A percentile compares a stretch with the other conserved stretches of the same genome.
Conservation (phyloP, 2,113 vertebrate species). For the Typhlomys cinereus region DNA sequence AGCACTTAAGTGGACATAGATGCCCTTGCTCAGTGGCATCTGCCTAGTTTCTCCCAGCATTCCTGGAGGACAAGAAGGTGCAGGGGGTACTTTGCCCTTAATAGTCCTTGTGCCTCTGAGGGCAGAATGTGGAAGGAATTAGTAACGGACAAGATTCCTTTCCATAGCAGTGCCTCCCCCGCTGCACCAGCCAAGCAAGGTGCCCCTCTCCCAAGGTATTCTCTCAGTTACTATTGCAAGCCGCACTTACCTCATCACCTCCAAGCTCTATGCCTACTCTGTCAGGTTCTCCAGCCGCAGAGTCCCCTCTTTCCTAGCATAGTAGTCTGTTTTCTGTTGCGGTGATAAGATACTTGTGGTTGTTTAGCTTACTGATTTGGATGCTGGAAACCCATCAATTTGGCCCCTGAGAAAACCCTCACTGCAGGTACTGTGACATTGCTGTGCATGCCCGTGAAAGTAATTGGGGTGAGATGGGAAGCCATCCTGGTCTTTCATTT, state of each 20-base stretch:
- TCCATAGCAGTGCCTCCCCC: background rate
- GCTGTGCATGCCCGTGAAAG: background rate
- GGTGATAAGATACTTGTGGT: background rate
- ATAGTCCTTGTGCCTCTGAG: background rate
- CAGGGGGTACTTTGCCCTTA: background rate
- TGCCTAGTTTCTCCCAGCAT: background rate
- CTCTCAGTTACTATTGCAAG: background rate
- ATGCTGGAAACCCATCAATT: background rate
- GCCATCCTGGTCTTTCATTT: background rate
- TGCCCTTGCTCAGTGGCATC: background rate
- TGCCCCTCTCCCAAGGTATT: background rate
- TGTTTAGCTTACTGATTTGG: background rate
- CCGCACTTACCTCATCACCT: background rate
- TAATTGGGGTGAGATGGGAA: background rate
- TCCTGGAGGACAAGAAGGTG: background rate
- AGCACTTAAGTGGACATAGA: background rate
- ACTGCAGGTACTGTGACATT: background rate
- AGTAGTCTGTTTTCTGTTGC: background rate
- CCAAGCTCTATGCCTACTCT: background rate
- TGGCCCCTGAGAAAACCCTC: background rate
- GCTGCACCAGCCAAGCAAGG: background rate
- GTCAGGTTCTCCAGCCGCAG: background rate
- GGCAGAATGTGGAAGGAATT: background rate
- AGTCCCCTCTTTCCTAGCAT: background rate
- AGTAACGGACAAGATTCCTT: background rate